Conservation (phyloP, 2,797 vertebrate species). For the Bryconaethiops microstoma region DNA sequence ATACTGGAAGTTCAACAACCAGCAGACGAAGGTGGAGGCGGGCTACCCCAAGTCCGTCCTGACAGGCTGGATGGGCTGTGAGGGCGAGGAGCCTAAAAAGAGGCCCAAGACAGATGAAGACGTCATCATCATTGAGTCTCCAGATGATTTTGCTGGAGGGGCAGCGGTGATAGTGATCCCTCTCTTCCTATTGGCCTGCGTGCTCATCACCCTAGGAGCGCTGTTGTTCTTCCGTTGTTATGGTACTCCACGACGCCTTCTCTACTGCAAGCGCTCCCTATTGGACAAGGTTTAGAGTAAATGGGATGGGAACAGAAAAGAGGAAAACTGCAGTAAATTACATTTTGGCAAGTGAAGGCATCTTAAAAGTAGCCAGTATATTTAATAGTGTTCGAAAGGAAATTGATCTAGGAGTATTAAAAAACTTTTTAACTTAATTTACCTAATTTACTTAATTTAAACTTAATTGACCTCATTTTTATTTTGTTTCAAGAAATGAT, state of each 20-base stretch:
- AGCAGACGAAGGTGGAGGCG: constrained; percentile 92
- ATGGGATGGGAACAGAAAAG: constrained; percentile 51
- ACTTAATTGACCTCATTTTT: not conserved
- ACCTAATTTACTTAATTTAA: too few species aligned
- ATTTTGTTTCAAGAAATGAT: not conserved
- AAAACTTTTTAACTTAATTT: not conserved
- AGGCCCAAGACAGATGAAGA: constrained; percentile 73
- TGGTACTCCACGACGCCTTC: constrained; percentile 88
- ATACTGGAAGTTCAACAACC: constrained; percentile 99
- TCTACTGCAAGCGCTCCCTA: constrained; percentile 88
- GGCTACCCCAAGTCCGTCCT: constrained; percentile 96
- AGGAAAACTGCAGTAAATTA: not conserved
- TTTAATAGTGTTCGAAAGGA: not conserved
- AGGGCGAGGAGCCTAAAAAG: constrained; percentile 77
- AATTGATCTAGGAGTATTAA: not conserved
- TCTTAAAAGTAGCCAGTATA: not conserved
- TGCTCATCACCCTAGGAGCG: constrained; percentile 81
- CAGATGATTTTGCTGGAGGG: constrained; percentile 66
- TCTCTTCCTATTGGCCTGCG: constrained; percentile 83
- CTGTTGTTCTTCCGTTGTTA: constrained; percentile 89
- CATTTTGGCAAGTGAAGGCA: constrained; percentile 1
- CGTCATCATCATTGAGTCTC: constrained; percentile 83
- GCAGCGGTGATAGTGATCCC: constrained; percentile 81
- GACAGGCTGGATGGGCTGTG: constrained; percentile 98
- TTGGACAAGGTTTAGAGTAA: constrained; percentile 81